Percentiles rank a stretch among this genome's conserved stretches.
Evolutionary conservation across 2,888 invertebrate genomes (phyloP).

Genomic region (Thecophora atra): DNA sequence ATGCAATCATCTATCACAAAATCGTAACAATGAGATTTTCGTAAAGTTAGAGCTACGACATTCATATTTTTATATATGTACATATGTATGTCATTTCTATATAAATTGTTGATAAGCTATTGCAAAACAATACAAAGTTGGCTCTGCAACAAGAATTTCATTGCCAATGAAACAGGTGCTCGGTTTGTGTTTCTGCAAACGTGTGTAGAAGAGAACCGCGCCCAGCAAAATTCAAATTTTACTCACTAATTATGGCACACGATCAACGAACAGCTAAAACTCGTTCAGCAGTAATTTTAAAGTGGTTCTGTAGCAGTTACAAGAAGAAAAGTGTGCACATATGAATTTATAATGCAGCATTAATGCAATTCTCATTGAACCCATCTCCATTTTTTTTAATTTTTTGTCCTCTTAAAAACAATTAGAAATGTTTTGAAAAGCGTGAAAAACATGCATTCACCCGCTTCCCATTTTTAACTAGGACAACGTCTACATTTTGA

Average conservation of each 20-base stretch:
- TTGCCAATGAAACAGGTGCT: conserved; percentile 7
- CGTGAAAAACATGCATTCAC: conserved; percentile 9
- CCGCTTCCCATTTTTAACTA: neutral
- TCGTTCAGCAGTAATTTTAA: too few relatives aligned
- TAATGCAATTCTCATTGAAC: neutral
- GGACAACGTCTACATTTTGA: neutral
- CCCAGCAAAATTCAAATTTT: too few relatives aligned
- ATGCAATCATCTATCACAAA: too few relatives aligned
- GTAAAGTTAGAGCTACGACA: too few relatives aligned
- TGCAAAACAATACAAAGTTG: neutral
- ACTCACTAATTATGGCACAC: too few relatives aligned
- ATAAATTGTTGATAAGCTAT: neutral
- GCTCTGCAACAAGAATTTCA: conserved; percentile 13
- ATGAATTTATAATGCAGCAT: neutral
- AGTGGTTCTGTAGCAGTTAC: neutral
- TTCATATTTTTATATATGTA: too few relatives aligned
- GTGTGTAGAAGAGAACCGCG: neutral
- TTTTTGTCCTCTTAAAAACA: conserved; percentile 11
- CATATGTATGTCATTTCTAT: neutral
- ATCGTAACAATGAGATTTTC: too few relatives aligned
- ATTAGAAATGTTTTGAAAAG: conserved; percentile 5
- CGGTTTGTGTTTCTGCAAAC: neutral
- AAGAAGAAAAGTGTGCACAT: neutral
- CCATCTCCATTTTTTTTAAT: too few relatives aligned
- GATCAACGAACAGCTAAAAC: too few relatives aligned